Conservation (phyloP, 2,888 invertebrate species). For the Drosophila mayaguana region DNA sequence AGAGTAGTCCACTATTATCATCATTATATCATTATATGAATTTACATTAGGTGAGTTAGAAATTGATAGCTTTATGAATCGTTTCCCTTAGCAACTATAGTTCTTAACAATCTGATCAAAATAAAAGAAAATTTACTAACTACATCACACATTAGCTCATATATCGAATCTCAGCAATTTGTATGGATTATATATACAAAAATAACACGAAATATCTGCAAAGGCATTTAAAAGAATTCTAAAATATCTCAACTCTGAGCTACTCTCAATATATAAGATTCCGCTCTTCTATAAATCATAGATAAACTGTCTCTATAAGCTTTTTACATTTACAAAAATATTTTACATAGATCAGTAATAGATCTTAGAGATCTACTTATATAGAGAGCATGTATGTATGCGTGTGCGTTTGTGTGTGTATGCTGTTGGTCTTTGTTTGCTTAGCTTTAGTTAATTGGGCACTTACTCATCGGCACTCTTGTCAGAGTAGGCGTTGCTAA, state of each 20-base stretch:
- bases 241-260: background rate
- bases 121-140: no score
- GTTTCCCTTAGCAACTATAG: background rate
- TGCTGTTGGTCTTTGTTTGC: conserved; percentile 4
- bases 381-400: background rate
- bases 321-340: background rate
- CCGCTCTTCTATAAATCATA: background rate
- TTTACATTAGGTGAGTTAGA: background rate
- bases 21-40: no score
- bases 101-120: background rate
- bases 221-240: background rate
- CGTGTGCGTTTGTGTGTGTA: conserved; percentile 2
- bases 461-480: conserved; percentile 83
- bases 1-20: background rate
- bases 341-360: conserved; percentile 4
- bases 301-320: background rate
- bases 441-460: conserved; percentile 6
- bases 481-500: conserved; percentile 74
- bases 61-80: background rate
- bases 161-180: background rate
- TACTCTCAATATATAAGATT: background rate
- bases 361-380: background rate
- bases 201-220: background rate
- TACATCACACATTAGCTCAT: no score
- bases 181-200: background rate